Percentiles rank a stretch among this genome's conserved stretches.
Conservation (phyloP, 2,113 vertebrate genomes). For the Oreotrochilus melanogaster region DNA sequence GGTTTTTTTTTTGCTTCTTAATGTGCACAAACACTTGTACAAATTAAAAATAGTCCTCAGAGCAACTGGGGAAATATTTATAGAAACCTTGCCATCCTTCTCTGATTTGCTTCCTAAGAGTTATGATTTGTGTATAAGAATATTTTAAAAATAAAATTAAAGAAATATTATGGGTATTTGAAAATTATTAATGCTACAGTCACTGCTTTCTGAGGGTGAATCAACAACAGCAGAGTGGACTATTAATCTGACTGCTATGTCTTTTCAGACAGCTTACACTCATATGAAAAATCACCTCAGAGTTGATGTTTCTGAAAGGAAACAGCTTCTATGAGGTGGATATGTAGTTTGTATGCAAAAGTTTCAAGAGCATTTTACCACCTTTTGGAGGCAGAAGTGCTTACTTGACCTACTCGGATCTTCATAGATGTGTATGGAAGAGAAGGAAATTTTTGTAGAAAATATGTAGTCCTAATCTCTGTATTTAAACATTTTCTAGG, state of each 20-base stretch:
- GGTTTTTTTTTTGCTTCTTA: background rate
- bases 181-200: background rate
- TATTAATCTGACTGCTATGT: background rate
- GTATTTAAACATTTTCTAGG: background rate
- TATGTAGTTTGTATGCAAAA: background rate
- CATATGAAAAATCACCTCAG: constrained; percentile 29
- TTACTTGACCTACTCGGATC: background rate
- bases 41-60: background rate
- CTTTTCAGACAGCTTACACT: background rate
- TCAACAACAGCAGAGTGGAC: background rate
- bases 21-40: background rate
- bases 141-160: background rate
- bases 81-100: background rate
- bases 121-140: background rate
- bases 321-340: background rate
- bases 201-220: background rate
- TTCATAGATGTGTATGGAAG: background rate
- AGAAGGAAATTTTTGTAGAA: background rate
- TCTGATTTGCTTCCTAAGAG: background rate
- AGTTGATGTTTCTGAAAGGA: background rate
- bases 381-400: background rate
- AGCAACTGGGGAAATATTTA: background rate
- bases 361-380: background rate
- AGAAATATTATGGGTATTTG: background rate
- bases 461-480: background rate